Evolutionary conservation across 2,888 invertebrate species (phyloP), one percentile per base, ranked within the genome.

Genomic region (Apamea sordens): DNA sequence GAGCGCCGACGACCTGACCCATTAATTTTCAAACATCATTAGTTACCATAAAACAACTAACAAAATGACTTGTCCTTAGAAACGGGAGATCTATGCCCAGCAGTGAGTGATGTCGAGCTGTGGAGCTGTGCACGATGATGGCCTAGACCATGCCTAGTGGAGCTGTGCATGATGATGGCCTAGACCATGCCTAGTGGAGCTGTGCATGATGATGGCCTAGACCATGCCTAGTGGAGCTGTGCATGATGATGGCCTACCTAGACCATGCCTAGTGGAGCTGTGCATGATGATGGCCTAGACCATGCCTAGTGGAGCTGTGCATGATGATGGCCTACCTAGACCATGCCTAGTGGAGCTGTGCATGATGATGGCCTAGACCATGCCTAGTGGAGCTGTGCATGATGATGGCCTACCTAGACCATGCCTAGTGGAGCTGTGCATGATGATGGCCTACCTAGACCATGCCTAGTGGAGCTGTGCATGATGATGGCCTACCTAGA

Each of bases 1-100:
- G 85, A 15, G 94, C 92, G 74, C 95, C 92, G 53, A 93, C 91
- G 80, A 95, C 92, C 95, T 95, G 88, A 47, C 32, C 61, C 61
- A 70, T 61, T 70, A 1, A 36, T 71, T 67, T 50, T 32, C 32
- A 69, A 50, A 50, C 24, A 28, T 13, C 7, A 28, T n/a, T n/a
- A 44, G 10, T 28, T 68, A 47, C 1, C 28, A 0, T 13, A 13
- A 4, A 47, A 47, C 21, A 21, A 28, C 21, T 50, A 50, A 24
- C 32, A 59, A 56, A 32, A 24, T 32, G 24, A 53, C 32, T 10
- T 21, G 15, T 24, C 21, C 47, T 69, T 8, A 13, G 28, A 47
- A 68, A 28, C 24, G 53, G 24, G 15, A 24, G 11, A 4, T 47
- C 6, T 28, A 44, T 44, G n/a, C 10, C 41, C 44, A 44, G 7